Percentiles rank a stretch among this genome's conserved stretches.
Conservation (phyloP, 2,888 invertebrate genomes). For the Tricholauxania praeusta region DNA sequence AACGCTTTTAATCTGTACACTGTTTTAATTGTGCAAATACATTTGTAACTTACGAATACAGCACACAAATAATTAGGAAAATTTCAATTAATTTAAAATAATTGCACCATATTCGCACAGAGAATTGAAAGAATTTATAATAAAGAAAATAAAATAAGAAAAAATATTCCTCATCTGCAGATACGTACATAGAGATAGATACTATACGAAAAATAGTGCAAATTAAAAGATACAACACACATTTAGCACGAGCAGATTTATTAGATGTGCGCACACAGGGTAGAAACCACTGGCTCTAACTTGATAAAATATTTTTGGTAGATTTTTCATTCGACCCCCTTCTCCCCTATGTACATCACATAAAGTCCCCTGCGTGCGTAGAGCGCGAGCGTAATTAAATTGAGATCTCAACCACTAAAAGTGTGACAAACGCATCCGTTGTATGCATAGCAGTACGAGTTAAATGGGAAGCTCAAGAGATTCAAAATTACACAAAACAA, state of each 20-base stretch:
- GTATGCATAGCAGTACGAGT: not conserved
- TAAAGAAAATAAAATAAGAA: not conserved
- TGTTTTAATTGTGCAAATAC: too few relatives aligned
- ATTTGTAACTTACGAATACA: too few relatives aligned
- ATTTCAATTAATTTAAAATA: slow-evolving; percentile 17
- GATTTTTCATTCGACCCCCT: not conserved
- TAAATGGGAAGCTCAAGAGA: slow-evolving; percentile 16
- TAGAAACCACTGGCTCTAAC: not conserved
- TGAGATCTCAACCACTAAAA: slow-evolving; percentile 21
- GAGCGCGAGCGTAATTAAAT: slow-evolving; percentile 29
- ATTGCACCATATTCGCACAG: slow-evolving; percentile 19
- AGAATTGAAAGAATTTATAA: slow-evolving; percentile 22
- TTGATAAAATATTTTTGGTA: slow-evolving; percentile 12
- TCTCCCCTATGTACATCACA: too few relatives aligned
- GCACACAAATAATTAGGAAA: not conserved
- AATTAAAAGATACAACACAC: not conserved
- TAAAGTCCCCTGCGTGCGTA: slow-evolving; percentile 1
- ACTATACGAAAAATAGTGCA: not conserved
- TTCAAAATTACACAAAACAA: slow-evolving; percentile 12
- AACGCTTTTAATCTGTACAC: too few relatives aligned
- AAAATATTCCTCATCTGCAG: not conserved
- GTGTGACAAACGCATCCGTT: slow-evolving; percentile 21
- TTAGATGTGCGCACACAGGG: not conserved
- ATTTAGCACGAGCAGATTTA: not conserved
- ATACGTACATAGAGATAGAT: not conserved